Evolutionary conservation across 92 coral and sea anemone genomes (phyloP).

Genomic region (Siderastrea siderea): DNA sequence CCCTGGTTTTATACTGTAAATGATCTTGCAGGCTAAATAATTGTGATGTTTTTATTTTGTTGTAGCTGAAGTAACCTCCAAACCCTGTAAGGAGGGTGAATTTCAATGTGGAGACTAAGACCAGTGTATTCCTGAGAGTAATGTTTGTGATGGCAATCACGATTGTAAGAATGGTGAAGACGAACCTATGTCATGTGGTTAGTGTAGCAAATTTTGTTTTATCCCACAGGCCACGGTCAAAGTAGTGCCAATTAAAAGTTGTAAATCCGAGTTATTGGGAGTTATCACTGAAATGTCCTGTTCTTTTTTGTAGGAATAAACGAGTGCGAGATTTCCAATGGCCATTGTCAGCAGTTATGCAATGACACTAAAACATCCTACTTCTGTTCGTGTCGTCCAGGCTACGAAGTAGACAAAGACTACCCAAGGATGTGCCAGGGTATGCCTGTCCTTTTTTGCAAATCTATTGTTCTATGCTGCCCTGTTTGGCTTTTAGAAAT

Average conservation of each 20-base stretch:
- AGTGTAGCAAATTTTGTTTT: slow-evolving; percentile 19
- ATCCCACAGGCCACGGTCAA: not conserved
- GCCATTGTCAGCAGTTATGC: slow-evolving; percentile 88
- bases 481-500: no score
- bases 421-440: slow-evolving; percentile 76
- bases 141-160: slow-evolving; percentile 68
- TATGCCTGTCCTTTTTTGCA: not conserved
- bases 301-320: slow-evolving; percentile 56
- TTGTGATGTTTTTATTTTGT: not conserved
- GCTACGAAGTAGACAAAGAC: slow-evolving; percentile 70
- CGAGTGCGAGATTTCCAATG: slow-evolving; percentile 83
- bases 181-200: slow-evolving; percentile 80
- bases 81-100: slow-evolving; percentile 69
- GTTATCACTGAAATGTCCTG: not conserved
- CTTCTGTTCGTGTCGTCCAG: slow-evolving; percentile 84
- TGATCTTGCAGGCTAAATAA: not conserved
- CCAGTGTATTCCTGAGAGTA: slow-evolving; percentile 73
- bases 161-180: slow-evolving; percentile 82
- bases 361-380: slow-evolving; percentile 74
- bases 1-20: no score
- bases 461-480: not conserved
- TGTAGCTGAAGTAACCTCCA: slow-evolving; percentile 53
- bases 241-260: not conserved
- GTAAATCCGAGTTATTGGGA: not conserved
- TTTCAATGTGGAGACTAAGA: slow-evolving; percentile 75